Evolutionary conservation across 2,797 vertebrate genomes (phyloP).

Genomic region (Cetoscarus ocellatus): DNA sequence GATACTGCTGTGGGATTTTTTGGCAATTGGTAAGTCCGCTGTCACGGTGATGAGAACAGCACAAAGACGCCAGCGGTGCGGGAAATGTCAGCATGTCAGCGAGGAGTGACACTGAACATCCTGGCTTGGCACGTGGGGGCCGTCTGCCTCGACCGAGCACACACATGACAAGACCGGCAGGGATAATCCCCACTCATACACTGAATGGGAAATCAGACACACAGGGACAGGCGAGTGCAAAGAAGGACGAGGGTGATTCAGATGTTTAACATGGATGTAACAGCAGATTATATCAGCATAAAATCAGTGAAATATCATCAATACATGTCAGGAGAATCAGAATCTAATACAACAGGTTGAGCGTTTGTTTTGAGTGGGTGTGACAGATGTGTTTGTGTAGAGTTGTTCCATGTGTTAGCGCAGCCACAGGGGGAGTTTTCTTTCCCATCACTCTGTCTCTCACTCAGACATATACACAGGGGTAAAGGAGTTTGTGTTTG

Average conservation of each 20-base stretch:
- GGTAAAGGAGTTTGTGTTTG: constrained; percentile 8
- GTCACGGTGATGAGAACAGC: constrained; percentile 70
- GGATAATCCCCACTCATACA: constrained; percentile 47
- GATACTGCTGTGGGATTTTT: constrained; percentile 59
- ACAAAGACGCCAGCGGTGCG: constrained; percentile 54
- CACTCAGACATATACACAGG: constrained; percentile 1
- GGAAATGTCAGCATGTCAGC: constrained; percentile 78
- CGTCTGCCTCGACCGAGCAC: constrained; percentile 27
- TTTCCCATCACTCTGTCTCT: constrained; percentile 16
- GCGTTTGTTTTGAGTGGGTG: constrained; percentile 11
- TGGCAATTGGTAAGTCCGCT: constrained; percentile 58
- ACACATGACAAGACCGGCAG: constrained; percentile 52
- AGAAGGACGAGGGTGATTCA: constrained; percentile 1
- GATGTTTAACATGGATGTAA: constrained; percentile 8
- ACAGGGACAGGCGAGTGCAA: constrained; percentile 3
- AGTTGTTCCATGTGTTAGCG: constrained; percentile 10
- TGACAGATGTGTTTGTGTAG: constrained; percentile 28
- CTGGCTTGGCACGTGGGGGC: constrained; percentile 18
- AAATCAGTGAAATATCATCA: constrained; percentile 11
- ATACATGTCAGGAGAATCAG: constrained; percentile 20
- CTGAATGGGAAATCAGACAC: constrained; percentile 13
- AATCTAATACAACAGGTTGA: constrained; percentile 21
- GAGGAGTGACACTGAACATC: constrained; percentile 61
- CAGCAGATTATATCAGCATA: neutral
- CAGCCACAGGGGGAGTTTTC: constrained; percentile 18